These are phyloP conservation scores for Malurus melanocephalus DNA, from an alignment of 2,113 vertebrate genomes.

Conservation along the genomic window DNA sequence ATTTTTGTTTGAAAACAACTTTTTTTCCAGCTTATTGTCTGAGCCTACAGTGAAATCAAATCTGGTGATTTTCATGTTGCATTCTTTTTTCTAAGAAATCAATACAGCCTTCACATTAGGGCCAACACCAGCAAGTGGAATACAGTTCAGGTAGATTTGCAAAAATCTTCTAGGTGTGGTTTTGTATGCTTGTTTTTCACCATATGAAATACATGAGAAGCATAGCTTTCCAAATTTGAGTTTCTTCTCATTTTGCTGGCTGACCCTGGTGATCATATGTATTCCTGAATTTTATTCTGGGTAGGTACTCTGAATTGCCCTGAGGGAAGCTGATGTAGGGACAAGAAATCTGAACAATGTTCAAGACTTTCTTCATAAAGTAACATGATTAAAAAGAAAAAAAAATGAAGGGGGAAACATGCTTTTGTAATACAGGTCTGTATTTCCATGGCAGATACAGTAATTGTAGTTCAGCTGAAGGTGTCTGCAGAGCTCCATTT, in stretches of 20 bases:
- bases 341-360: neutral
- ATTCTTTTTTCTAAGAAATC: neutral
- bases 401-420: neutral
- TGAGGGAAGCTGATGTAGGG: neutral
- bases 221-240: neutral
- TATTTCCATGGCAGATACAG: neutral
- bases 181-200: neutral
- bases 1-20: neutral
- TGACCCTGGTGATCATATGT: neutral
- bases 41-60: neutral
- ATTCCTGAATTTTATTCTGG: neutral
- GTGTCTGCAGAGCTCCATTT: neutral
- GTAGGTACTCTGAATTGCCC: neutral
- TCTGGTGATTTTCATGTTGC: neutral
- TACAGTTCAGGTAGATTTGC: neutral
- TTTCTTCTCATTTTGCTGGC: neutral
- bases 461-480: neutral
- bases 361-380: neutral
- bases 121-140: neutral
- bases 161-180: neutral
- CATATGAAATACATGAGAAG: neutral
- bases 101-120: neutral
- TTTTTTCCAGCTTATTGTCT: neutral
- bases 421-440: neutral
- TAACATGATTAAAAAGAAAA: neutral